phyloP scores from a whole-genome alignment of 2,888 invertebrate species.

The Erannis defoliaria region DNA sequence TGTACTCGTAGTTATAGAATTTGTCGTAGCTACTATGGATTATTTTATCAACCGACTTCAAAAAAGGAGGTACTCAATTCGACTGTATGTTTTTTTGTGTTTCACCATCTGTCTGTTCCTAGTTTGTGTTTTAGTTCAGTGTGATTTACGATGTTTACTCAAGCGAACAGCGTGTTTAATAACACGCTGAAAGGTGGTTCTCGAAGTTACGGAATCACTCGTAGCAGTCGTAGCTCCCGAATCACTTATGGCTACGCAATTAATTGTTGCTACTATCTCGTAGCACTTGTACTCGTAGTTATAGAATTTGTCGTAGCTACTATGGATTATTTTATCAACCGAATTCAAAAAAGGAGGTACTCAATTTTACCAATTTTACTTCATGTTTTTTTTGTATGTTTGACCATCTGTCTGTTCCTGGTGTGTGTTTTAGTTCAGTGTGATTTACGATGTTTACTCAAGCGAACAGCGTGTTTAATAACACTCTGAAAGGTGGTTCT shows the following conservation, averaged over 20 bases:
- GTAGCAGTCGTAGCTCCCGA: conserved; percentile 11
- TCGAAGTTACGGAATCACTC: conserved; percentile 16
- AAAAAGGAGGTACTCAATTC: too few species aligned
- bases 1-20: conserved; percentile 6
- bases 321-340: neutral
- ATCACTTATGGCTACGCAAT: conserved; percentile 18
- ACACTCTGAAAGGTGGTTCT: conserved; percentile 60
- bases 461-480: conserved; percentile 74
- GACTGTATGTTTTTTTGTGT: too few species aligned
- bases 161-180: conserved; percentile 73
- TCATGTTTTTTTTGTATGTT: too few species aligned
- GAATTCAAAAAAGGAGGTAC: too few species aligned
- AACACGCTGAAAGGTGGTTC: conserved; percentile 62
- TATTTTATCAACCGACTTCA: neutral
- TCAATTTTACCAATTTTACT: too few species aligned
- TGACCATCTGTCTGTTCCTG: neutral
- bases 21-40: neutral
- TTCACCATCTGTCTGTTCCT: too few species aligned
- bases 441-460: conserved; percentile 78
- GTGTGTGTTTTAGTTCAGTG: conserved; percentile 62
- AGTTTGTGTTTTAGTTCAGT: conserved; percentile 60
- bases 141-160: conserved; percentile 78
- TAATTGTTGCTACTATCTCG: conserved; percentile 10
- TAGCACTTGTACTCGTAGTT: conserved; percentile 6
- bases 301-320: neutral